Evolutionary conservation across 2,113 vertebrate genomes (phyloP).

Genomic region (Herpailurus yagouaroundi): DNA sequence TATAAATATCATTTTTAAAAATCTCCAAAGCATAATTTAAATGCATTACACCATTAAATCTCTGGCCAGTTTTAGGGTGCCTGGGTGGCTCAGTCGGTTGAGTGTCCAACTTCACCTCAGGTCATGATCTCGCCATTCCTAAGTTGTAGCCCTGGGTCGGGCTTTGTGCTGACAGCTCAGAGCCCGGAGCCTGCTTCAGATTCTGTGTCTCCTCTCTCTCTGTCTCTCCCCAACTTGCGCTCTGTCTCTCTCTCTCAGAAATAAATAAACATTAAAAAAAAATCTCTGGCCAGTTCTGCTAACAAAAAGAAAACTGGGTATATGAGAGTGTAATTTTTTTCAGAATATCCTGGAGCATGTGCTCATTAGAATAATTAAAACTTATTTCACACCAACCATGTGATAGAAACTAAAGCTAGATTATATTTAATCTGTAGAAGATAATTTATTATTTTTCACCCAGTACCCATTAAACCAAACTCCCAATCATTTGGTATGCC

Average conservation of each 20-base stretch:
- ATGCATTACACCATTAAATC: background rate
- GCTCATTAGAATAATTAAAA: background rate
- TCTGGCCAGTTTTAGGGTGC: background rate
- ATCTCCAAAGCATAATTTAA: background rate
- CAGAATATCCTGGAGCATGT: background rate
- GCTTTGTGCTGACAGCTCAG: too few species aligned
- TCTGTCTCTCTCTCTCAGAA: too few species aligned
- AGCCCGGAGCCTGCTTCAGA: too few species aligned
- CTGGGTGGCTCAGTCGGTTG: too few species aligned
- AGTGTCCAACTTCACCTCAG: too few species aligned
- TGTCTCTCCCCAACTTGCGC: too few species aligned
- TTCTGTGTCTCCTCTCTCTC: too few species aligned
- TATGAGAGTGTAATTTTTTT: background rate
- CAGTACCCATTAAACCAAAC: background rate
- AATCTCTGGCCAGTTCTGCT: background rate
- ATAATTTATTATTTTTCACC: background rate
- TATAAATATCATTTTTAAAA: background rate
- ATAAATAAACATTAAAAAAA: background rate
- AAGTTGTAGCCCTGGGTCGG: too few species aligned
- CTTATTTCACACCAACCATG: background rate
- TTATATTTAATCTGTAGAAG: background rate
- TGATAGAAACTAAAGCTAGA: background rate
- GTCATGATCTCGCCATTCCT: too few species aligned
- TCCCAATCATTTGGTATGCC: background rate
- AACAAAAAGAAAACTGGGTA: background rate